These are phyloP conservation scores for Fragariocoptes setiger DNA, from an alignment of 1,140 invertebrate genomes.

Conservation along the genomic window DNA sequence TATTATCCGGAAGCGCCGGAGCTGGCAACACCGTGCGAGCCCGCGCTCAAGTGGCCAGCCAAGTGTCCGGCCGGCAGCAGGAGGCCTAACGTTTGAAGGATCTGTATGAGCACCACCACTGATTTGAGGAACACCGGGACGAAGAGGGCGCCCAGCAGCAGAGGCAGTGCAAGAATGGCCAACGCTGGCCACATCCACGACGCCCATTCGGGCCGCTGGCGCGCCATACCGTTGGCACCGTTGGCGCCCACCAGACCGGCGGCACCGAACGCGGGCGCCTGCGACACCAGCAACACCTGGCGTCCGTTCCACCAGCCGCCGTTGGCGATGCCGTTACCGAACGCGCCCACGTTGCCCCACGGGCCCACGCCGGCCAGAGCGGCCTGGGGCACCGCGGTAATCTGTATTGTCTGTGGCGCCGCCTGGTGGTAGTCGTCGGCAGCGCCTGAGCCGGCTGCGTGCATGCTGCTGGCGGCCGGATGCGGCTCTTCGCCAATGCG, in stretches of 20 bases:
- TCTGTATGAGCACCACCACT: slow-evolving; percentile 3
- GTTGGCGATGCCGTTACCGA: neutral
- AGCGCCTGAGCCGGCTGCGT: too few relatives aligned
- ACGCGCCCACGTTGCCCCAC: neutral
- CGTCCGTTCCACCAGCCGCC: neutral
- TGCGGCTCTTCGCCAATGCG: too few relatives aligned
- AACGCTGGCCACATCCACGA: slow-evolving; percentile 1
- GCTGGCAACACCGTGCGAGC: too few relatives aligned
- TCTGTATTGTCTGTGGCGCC: neutral
- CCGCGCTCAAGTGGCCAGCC: neutral
- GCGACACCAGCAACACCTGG: neutral
- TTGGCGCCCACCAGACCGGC: slow-evolving; percentile 1
- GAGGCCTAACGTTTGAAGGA: slow-evolving; percentile 5
- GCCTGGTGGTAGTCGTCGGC: neutral
- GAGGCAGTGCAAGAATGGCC: slow-evolving; percentile 2
- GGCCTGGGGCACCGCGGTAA: neutral
- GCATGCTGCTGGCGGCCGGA: too few relatives aligned
- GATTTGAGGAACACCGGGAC: slow-evolving; percentile 4
- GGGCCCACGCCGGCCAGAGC: neutral
- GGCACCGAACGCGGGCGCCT: neutral
- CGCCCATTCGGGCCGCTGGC: neutral
- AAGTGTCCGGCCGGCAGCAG: slow-evolving; percentile 1
- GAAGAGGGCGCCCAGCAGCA: slow-evolving; percentile 2
- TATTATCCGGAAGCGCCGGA: too few relatives aligned
- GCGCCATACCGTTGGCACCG: too few relatives aligned